A percentile compares a stretch with the other conserved stretches of the same genome.
Evolutionary conservation across 2,113 vertebrate genomes (phyloP).

Genomic region (Todiramphus saurophagus): DNA sequence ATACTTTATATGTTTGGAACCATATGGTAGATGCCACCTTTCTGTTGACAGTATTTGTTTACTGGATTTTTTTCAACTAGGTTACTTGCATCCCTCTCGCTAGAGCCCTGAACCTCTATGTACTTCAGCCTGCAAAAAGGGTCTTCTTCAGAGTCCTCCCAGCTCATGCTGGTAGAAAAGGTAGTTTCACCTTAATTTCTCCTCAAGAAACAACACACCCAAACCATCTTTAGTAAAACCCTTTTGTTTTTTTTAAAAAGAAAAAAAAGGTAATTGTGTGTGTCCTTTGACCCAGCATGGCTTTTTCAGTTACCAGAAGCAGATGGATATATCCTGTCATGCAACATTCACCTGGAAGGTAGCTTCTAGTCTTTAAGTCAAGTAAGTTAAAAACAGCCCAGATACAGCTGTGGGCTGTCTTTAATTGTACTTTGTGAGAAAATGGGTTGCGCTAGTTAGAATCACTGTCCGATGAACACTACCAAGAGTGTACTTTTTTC

Average conservation of each 20-base stretch:
- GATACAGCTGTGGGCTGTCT: neutral
- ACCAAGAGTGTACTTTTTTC: neutral
- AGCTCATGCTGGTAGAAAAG: neutral
- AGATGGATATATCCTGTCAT: neutral
- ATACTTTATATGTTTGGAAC: neutral
- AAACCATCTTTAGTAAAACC: neutral
- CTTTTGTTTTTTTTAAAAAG: neutral
- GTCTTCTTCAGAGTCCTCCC: neutral
- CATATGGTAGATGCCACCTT: neutral
- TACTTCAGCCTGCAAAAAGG: neutral
- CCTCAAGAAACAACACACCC: neutral
- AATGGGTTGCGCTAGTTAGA: neutral
- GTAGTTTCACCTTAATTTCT: neutral
- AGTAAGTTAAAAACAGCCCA: neutral
- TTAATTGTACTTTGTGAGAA: neutral
- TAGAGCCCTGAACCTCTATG: neutral
- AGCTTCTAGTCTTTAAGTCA: neutral
- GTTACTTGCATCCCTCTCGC: neutral
- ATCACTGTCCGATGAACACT: neutral
- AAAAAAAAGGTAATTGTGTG: neutral
- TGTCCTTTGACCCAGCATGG: neutral
- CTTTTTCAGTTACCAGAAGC: neutral
- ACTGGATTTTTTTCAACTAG: neutral
- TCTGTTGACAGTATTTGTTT: neutral
- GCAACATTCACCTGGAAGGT: neutral